Base-by-base conservation (phyloP, 2,888 invertebrate genomes). In the Dioctria rufipes region DNA sequence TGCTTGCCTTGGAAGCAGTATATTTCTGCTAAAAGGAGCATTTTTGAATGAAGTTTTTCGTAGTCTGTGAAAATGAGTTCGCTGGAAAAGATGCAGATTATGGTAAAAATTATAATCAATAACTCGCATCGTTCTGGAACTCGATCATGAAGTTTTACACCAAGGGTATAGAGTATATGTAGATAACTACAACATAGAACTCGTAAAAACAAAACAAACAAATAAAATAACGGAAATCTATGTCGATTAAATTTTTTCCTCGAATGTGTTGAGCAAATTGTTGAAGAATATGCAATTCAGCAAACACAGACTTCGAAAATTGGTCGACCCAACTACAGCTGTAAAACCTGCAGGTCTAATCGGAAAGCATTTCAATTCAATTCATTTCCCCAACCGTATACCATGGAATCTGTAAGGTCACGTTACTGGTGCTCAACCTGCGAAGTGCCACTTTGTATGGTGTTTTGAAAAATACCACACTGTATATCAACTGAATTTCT, bases 11-110 rank as follows among this genome's bases (percentile, higher is more conserved):
- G 66, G 43, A 66, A 40, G 37, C 43, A 66, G 43, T 66, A 66
- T 43, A 66, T 66, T 42, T 42, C 66, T 66, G 39, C 43, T 43
- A 66, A 66, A 66, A 43, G 66, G 11, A 66, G 43, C 66, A 13
- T 66, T 66, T 42, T 66, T 3, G 43, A 42, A 66, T 66, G 40
- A 66, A 66, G 66, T 66, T 66, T 66, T 66, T 43, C 11, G 43
- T 66, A 66, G 5, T 66, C 6, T 66, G 66, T n/a, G 66, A 66
- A 66, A 66, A 5, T 43, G 42, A 66, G 42, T 66, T 11, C n/a
- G 42, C 66, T 43, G 66, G 66, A 43, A 66, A 66, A 66, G 43
- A 66, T 43, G 42, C 66, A 66, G 43, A 66, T 66, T 40, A 66
- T 66, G 66, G 43, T 66, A 5, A 66, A 66, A 66, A 66, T 66